Conservation (phyloP, 2,797 vertebrate species). For the Acridotheres tristis region DNA sequence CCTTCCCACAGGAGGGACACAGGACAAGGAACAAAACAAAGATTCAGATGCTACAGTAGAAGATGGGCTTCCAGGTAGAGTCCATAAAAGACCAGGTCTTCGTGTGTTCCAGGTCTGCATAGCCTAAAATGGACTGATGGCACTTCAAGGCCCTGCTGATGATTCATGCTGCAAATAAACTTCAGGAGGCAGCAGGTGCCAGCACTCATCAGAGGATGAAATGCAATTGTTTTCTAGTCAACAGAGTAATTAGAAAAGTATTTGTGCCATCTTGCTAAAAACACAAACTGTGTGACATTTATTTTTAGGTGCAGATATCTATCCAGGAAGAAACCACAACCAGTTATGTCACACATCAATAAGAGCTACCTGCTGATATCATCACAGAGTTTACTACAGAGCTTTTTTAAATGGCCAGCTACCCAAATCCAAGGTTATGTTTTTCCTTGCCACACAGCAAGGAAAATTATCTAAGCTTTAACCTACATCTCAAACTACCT, state of each 20-base stretch:
- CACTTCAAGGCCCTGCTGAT: background rate
- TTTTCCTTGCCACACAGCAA: background rate
- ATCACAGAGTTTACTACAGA: background rate
- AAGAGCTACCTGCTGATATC: constrained; percentile 12
- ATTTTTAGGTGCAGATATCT: constrained; percentile 40
- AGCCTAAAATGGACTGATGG: constrained; percentile 28
- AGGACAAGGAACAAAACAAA: background rate
- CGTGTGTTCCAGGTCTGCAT: background rate
- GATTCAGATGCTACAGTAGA: background rate
- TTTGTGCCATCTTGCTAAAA: constrained; percentile 54
- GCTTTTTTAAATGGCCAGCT: background rate
- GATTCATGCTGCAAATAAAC: constrained; percentile 51
- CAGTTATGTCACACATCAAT: background rate
- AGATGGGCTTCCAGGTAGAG: constrained; percentile 9
- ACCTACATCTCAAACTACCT: background rate
- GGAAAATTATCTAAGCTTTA: background rate
- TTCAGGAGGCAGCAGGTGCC: constrained; percentile 50
- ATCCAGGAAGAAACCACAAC: background rate
- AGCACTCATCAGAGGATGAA: background rate
- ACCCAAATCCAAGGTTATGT: background rate
- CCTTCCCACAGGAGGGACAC: background rate
- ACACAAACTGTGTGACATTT: background rate
- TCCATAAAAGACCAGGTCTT: constrained; percentile 48
- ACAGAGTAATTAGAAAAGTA: constrained; percentile 57
- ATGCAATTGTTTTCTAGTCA: constrained; percentile 43